Percentiles rank a stretch among this genome's conserved stretches.
phyloP scores from a whole-genome alignment of 2,797 vertebrate genomes.

The Pseudomugil gertrudae region DNA sequence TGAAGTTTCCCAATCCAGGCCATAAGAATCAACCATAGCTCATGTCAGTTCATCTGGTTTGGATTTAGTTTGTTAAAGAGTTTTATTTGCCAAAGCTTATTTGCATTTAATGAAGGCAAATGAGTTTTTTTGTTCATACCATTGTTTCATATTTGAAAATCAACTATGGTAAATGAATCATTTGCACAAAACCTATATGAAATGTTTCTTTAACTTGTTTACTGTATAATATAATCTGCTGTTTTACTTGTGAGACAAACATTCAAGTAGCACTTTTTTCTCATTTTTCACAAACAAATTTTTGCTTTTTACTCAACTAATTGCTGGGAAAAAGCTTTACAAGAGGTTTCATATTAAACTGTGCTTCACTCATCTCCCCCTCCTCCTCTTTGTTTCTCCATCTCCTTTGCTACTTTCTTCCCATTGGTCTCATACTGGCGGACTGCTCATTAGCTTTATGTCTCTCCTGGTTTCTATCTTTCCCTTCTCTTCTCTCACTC shows the following conservation, averaged over 20 bases:
- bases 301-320: slow-evolving; percentile 19
- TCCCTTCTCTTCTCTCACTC: slow-evolving; percentile 18
- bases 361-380: slow-evolving; percentile 13
- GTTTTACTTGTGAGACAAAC: background rate
- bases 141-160: no score
- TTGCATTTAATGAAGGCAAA: no score
- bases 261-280: background rate
- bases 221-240: background rate
- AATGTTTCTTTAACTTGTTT: no score
- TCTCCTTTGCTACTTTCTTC: slow-evolving; percentile 46
- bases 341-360: slow-evolving; percentile 55
- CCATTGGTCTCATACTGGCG: slow-evolving; percentile 56
- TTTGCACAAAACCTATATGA: no score
- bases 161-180: no score
- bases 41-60: no score
- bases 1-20: no score
- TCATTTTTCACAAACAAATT: slow-evolving; percentile 13
- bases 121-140: no score
- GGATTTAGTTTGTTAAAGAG: no score
- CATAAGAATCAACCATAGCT: no score
- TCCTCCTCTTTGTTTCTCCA: slow-evolving; percentile 11
- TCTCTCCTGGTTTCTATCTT: slow-evolving; percentile 67
- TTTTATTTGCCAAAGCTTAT: no score
- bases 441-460: slow-evolving; percentile 79
- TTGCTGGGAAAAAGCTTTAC: slow-evolving; percentile 53